phyloP scores from a whole-genome alignment of 2,797 vertebrate species.

The Pyrocephalus nanus region DNA sequence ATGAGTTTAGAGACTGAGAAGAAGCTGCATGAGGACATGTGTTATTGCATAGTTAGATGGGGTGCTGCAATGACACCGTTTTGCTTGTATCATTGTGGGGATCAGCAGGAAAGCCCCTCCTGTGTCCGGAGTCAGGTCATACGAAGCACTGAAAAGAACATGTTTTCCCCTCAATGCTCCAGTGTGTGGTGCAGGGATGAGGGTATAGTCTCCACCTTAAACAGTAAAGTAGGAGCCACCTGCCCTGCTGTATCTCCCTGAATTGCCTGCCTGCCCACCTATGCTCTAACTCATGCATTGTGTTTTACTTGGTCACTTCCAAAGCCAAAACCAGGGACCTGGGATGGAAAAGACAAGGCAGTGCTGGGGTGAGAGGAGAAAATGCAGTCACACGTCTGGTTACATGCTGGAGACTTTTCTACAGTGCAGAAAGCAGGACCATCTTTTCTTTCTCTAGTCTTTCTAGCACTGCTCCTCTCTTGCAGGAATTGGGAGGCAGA shows the following conservation, averaged over 20 bases:
- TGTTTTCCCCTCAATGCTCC: neutral
- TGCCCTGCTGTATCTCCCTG: neutral
- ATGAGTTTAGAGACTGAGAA: neutral
- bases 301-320: neutral
- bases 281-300: neutral
- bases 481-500: neutral
- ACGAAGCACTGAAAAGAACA: neutral
- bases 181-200: too few species aligned
- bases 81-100: neutral
- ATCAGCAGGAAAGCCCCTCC: neutral
- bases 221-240: neutral
- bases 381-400: neutral
- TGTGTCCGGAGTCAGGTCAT: neutral
- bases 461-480: neutral
- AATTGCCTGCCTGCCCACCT: neutral
- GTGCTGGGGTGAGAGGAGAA: neutral
- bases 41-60: neutral
- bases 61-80: neutral
- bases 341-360: neutral
- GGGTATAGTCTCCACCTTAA: neutral
- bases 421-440: neutral
- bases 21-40: neutral
- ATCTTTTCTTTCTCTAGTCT: neutral
- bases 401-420: neutral
- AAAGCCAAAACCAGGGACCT: rapidly evolving